Conservation (phyloP, 2,113 vertebrate species). For the Alosa alosa region DNA sequence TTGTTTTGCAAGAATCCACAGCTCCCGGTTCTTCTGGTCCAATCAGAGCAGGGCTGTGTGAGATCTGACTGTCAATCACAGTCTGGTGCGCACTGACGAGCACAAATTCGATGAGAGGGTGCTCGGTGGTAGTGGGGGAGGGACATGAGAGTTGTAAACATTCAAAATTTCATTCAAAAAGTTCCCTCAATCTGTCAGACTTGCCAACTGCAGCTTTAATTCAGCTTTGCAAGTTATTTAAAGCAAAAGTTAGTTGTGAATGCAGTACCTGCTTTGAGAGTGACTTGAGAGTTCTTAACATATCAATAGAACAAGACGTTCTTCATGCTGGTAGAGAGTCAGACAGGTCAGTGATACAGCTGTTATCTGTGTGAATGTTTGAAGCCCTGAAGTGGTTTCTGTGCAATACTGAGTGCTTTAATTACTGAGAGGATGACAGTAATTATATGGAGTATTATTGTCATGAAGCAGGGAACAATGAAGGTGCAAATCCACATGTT, state of each 20-base stretch:
- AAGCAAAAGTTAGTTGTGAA: neutral
- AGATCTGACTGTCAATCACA: too few species aligned
- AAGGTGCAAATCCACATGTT: neutral
- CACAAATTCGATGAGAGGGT: too few species aligned
- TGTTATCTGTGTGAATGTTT: neutral
- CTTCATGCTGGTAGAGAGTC: neutral
- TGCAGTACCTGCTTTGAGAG: neutral
- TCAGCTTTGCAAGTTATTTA: neutral
- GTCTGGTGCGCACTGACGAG: too few species aligned
- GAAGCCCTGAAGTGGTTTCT: neutral
- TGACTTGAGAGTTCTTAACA: neutral
- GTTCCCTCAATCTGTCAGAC: too few species aligned
- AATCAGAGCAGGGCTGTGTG: too few species aligned
- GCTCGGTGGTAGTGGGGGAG: too few species aligned
- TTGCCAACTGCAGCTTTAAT: too few species aligned
- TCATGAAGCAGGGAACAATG: neutral
- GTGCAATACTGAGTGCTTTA: neutral
- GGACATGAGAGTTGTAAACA: too few species aligned
- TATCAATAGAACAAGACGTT: neutral
- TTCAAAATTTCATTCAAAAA: too few species aligned
- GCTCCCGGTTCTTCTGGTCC: too few species aligned
- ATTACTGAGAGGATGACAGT: neutral
- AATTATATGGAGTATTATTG: neutral
- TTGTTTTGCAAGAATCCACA: too few species aligned
- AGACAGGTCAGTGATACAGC: neutral